These are phyloP conservation scores for Bombyx mori DNA, from an alignment of 1,140 invertebrate genomes.

Conservation along the genomic window ASM3026992v2 NC_085118.1:13812501-13813000, in stretches of 20 bases:
- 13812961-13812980: no score
- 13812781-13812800: constrained; percentile 69
- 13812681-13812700: constrained; percentile 58
- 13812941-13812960: no score
- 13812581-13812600: neutral
- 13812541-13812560: neutral
- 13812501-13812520: no score
- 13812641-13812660: constrained; percentile 30
- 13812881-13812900: constrained; percentile 32
- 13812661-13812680: constrained; percentile 57
- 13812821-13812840: constrained; percentile 77
- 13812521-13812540: neutral
- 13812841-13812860: constrained; percentile 76
- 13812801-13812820: constrained; percentile 73
- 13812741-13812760: constrained; percentile 43
- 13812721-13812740: constrained; percentile 29
- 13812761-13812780: constrained; percentile 39
- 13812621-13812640: no score
- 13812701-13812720: constrained; percentile 44
- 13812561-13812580: neutral
- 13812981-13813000: no score
- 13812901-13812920: no score
- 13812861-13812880: constrained; percentile 74
- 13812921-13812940: no score
- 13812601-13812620: neutral